Evolutionary conservation across 1,140 invertebrate genomes (phyloP).

Genomic region (Philaenus spumarius): DNA sequence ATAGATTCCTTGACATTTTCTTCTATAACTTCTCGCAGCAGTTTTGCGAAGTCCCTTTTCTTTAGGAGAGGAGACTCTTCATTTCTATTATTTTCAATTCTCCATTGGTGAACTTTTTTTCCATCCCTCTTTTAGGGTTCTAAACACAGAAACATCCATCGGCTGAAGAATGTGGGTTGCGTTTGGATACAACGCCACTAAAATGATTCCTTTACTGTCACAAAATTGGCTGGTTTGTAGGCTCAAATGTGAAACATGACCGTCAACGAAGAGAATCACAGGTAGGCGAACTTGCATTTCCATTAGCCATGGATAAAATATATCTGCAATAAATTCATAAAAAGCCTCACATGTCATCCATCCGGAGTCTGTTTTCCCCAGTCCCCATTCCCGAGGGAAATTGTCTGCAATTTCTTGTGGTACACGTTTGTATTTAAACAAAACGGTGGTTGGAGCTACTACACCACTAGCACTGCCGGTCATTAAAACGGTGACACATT

Average conservation of each 20-base stretch:
- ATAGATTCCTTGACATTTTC: no score
- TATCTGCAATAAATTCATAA: conserved; percentile 22
- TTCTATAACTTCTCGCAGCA: conserved; percentile 13
- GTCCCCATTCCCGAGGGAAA: conserved; percentile 32
- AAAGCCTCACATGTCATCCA: no score
- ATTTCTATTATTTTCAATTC: conserved; percentile 23
- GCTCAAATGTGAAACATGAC: conserved; percentile 37
- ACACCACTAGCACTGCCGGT: conserved; percentile 27
- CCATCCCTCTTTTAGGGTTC: conserved; percentile 36
- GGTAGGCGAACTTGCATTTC: conserved; percentile 25
- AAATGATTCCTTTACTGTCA: conserved; percentile 35
- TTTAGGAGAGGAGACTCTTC: no score
- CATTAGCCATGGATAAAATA: conserved; percentile 20
- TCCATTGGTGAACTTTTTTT: conserved; percentile 29
- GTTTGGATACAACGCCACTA: conserved; percentile 39
- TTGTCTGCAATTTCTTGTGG: conserved; percentile 30
- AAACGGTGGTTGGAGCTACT: conserved; percentile 32
- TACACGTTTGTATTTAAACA: conserved; percentile 35
- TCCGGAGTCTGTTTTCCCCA: conserved; percentile 35
- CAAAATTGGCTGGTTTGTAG: conserved; percentile 37
- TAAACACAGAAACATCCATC: conserved; percentile 37
- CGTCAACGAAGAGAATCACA: conserved; percentile 40
- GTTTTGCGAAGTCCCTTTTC: conserved; percentile 9
- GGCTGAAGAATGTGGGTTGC: conserved; percentile 41
- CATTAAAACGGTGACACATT: conserved; percentile 16